These are phyloP conservation scores for Melanotaenia parkinsoni DNA, from an alignment of 2,797 vertebrate genomes.

Conservation along the genomic window DNA sequence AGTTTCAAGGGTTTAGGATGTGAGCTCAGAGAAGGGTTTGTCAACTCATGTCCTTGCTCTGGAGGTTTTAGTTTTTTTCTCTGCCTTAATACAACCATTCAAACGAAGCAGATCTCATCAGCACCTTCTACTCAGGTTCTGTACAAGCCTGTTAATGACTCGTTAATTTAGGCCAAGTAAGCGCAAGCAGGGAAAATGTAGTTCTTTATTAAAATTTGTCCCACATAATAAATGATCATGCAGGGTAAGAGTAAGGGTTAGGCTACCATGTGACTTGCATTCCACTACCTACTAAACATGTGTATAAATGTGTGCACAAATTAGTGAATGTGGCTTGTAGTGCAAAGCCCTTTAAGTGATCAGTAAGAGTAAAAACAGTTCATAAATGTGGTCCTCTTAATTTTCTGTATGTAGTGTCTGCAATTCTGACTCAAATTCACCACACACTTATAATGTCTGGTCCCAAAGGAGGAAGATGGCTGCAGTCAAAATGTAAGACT, in stretches of 20 bases:
- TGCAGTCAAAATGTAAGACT: neutral
- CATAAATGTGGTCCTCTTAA: neutral
- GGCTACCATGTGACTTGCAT: neutral
- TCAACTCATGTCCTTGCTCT: neutral
- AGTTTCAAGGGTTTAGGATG: neutral
- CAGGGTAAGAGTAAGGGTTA: neutral
- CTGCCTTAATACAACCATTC: neutral
- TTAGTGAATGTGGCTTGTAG: neutral
- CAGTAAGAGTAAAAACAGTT: neutral
- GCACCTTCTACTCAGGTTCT: neutral
- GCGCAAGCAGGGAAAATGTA: neutral
- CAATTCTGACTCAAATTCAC: neutral
- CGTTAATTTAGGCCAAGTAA: neutral
- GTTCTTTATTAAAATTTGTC: no score
- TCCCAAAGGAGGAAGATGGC: neutral
- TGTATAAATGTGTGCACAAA: neutral
- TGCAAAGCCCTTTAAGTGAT: neutral
- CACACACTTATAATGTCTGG: neutral
- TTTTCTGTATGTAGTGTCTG: neutral
- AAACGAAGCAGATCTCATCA: neutral
- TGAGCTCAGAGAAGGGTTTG: neutral
- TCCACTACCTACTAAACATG: neutral
- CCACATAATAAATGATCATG: neutral
- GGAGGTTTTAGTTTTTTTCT: neutral
- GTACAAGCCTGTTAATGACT: neutral